Evolutionary conservation across 2,797 vertebrate genomes (phyloP), one percentile per base, ranked within the genome.

Genomic region (Notolepis coatsorum): DNA sequence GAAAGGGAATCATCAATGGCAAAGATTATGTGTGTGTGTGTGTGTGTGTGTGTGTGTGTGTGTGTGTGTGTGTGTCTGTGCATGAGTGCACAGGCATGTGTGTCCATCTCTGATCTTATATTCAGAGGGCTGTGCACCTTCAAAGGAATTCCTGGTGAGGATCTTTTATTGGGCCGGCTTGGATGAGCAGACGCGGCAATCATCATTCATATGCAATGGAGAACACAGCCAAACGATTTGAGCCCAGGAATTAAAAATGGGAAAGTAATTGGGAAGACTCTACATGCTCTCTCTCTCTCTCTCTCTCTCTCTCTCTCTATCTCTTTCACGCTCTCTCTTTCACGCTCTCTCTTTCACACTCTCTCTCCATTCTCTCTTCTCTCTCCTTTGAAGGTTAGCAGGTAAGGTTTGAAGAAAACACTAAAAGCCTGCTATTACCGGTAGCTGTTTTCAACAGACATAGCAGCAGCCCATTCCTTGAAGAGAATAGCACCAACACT

Each of bases 141-240:
- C 67, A 85, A 80, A 86, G 43, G 31, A 50, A 61, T 57, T 71
- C 71, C 54, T 81, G 77, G 43, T 74, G 41, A 75, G 59, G 73
- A 72, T 74, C 47, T 46, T 68, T 81, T 53, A 67, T 59, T 68
- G 75, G n/a, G 51, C 47, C 33, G 15, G 66, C 67, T 66, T 68
- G 49, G 61, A 72, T 72, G 67, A 81, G 71, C 84, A 38, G 25
- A 75, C 72, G 78, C n/a, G n/a, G n/a, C 62, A 70, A 86, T 86
- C 81, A 84, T 80, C 61, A 70, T 57, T 84, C 68, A 75, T 76
- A 69, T 54, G 24, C 7, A 62, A 64, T 72, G 64, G 65, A 69
- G 55, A 70, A 69, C 39, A 64, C 39, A 64, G 68, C 46, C 59
- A 79, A n/a, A 75, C 71, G 18, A 63, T 60, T 75, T 69, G 59